Base-by-base conservation (phyloP, 2,888 invertebrate species). In the Clivina fossor region DNA sequence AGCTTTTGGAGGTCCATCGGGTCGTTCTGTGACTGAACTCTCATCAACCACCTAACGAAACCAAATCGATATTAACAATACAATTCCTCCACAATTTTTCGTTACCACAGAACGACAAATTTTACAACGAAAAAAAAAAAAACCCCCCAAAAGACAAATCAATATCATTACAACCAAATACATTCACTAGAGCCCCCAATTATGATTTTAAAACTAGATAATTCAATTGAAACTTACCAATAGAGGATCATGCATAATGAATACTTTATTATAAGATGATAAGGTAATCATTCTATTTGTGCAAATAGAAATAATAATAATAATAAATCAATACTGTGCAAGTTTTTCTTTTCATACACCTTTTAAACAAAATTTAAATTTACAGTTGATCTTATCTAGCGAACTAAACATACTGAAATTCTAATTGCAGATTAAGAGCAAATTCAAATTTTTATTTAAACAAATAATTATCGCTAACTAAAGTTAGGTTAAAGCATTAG, bases 21-120 rank as follows among this genome's bases (percentile, higher is more conserved):
- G 82, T 51, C 69, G 66, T 68, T 88, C 89, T 37, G 86, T 86
- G 61, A 86, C 81, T 44, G 83, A 78, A 66, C 81, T 86, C 70
- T 91, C 90, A 73, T 93, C 92, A 55, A 93, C 89, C 59, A 92
- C 92, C 91, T 92, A 74, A 61, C 47, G 9, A 9, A 24, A 24
- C 9, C 9, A 7, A 24, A 24, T 24, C 4, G 26, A 24, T 24
- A 24, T 24, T 24, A 24, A 24, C 9, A n/a, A n/a, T n/a, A n/a
- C n/a, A n/a, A n/a, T n/a, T 24, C 9, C 26, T 24, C 9, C 26
- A 24, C 4, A 24, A 24, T 24, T 7, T 9, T 7, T 7, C 26
- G n/a, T 24, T 24, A 24, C 26, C 26, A 24, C n/a, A n/a, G n/a
- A n/a, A n/a, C n/a, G n/a, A n/a, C n/a, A n/a, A n/a, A n/a, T n/a